phyloP scores from a whole-genome alignment of 2,797 vertebrate species.

The Lacerta viridis region DNA sequence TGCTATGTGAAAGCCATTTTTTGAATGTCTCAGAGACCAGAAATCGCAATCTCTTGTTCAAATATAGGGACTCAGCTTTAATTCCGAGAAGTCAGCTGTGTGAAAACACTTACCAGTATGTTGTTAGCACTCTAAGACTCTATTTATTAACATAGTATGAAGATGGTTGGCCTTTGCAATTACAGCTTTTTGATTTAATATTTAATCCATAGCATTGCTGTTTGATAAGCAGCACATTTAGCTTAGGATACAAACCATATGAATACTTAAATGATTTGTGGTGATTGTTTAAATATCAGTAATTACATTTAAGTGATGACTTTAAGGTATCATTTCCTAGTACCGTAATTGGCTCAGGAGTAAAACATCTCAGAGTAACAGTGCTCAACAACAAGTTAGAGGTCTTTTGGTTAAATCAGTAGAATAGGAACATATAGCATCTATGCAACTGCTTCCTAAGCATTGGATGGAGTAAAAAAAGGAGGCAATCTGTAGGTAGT shows the following conservation, averaged over 20 bases:
- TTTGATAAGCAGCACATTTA: background rate
- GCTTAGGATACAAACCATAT: background rate
- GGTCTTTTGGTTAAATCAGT: background rate
- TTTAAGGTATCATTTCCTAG: background rate
- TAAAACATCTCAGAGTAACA: background rate
- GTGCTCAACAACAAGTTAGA: background rate
- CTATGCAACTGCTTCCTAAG: background rate
- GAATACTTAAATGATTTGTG: background rate
- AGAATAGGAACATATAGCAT: background rate
- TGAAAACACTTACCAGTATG: conserved; percentile 1
- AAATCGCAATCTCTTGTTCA: conserved; percentile 48
- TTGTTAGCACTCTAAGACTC: background rate
- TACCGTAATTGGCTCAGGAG: background rate
- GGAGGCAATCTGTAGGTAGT: background rate
- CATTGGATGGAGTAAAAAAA: background rate
- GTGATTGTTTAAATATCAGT: background rate
- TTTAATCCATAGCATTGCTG: background rate
- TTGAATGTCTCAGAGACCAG: conserved; percentile 38
- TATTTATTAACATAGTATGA: background rate
- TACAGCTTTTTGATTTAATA: background rate
- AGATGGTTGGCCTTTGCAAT: background rate
- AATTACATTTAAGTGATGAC: background rate
- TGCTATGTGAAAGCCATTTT: conserved; percentile 54
- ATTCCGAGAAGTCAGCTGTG: conserved; percentile 32
- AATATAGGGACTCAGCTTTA: conserved; percentile 29